Percentiles rank a stretch among this genome's conserved stretches.
phyloP scores from a whole-genome alignment of 1,140 invertebrate genomes.

The Calosoma granatense region DNA sequence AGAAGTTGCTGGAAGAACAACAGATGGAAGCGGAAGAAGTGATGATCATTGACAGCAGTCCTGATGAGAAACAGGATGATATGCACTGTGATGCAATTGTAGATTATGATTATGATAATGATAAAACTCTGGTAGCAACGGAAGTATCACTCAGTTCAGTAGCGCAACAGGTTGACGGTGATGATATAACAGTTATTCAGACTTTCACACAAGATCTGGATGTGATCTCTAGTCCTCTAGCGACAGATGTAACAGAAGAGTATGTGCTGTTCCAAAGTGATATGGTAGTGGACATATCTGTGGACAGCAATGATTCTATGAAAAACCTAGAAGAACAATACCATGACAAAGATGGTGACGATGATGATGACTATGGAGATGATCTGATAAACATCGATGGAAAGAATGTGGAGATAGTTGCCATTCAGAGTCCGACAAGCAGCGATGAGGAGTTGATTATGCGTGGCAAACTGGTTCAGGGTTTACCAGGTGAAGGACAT shows the following conservation, averaged over 20 bases:
- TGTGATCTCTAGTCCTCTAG: conserved; percentile 45
- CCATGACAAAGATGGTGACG: conserved; percentile 14
- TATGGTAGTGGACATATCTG: conserved; percentile 46
- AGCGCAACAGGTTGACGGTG: conserved; percentile 40
- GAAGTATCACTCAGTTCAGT: conserved; percentile 48
- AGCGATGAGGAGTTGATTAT: conserved; percentile 31
- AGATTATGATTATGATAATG: conserved; percentile 50
- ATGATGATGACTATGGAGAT: conserved; percentile 37
- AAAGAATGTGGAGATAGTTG: conserved; percentile 26
- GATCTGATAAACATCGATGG: conserved; percentile 30
- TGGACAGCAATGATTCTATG: conserved; percentile 49
- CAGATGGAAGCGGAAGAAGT: conserved; percentile 22
- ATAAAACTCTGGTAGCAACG: conserved; percentile 45
- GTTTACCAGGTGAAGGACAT: conserved; percentile 29
- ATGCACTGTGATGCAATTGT: conserved; percentile 36
- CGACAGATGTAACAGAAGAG: conserved; percentile 45
- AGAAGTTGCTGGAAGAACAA: conserved; percentile 15
- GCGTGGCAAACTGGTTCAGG: conserved; percentile 25
- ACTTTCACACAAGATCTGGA: conserved; percentile 42
- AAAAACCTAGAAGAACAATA: conserved; percentile 26
- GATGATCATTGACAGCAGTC: conserved; percentile 30
- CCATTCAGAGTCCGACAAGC: conserved; percentile 31
- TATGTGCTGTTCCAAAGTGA: conserved; percentile 51
- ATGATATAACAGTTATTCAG: conserved; percentile 50
- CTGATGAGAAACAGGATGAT: conserved; percentile 29